Conservation (phyloP, 2,113 vertebrate species). For the Trogon surrucura region DNA sequence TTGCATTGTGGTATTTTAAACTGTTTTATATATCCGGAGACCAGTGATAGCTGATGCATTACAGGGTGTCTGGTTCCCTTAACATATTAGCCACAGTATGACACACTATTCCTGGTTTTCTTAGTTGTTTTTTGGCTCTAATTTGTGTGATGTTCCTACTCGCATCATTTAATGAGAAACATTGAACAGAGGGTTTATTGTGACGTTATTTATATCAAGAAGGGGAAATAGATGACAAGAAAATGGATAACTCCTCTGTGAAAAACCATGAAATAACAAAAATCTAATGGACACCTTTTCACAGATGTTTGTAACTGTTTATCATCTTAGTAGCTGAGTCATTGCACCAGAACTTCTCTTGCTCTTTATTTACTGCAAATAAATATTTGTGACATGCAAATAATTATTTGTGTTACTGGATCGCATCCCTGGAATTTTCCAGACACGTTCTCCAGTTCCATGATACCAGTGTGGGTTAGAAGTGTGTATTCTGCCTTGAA, state of each 20-base stretch:
- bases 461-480: neutral
- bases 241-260: neutral
- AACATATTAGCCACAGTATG: neutral
- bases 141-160: neutral
- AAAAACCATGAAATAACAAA: neutral
- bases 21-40: neutral
- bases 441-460: neutral
- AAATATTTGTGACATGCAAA: constrained; percentile 31
- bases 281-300: neutral
- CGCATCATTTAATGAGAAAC: neutral
- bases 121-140: neutral
- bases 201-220: neutral
- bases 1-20: neutral
- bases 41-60: neutral
- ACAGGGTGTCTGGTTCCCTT: neutral
- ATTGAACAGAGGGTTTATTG: neutral
- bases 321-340: neutral
- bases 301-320: constrained; percentile 4
- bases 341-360: neutral
- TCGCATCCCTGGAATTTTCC: neutral
- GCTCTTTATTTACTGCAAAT: neutral
- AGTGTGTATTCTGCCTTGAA: neutral
- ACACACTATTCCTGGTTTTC: neutral
- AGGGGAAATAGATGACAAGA: constrained; percentile 27
- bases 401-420: constrained; percentile 25